A percentile compares a stretch with the other conserved stretches of the same genome.
These are phyloP conservation scores for Rhamnusium bicolor DNA, from an alignment of 2,888 invertebrate genomes.

Conservation along the genomic window DNA sequence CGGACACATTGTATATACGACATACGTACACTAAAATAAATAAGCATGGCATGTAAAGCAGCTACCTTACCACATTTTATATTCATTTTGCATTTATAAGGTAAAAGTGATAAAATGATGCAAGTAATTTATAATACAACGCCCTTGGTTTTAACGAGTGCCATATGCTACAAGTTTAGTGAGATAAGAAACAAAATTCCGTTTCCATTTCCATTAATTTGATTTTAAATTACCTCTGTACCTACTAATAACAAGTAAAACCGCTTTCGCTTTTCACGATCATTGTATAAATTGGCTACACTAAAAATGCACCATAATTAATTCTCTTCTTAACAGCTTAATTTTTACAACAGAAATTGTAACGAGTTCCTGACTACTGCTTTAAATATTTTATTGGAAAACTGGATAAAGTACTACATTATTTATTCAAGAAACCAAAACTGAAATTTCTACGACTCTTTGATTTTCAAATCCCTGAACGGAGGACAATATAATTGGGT, in stretches of 20 bases:
- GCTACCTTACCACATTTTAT: no score
- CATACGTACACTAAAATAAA: no score
- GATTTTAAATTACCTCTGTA: background rate
- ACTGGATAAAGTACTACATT: no score
- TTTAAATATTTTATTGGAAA: no score
- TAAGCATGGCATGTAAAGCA: no score
- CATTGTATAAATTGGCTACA: background rate
- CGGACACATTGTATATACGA: no score
- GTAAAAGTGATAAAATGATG: background rate
- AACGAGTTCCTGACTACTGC: no score
- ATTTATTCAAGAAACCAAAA: no score
- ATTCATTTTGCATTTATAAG: no score
- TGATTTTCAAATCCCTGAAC: no score
- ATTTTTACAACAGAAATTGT: background rate
- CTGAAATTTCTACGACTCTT: no score
- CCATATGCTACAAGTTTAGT: constrained; percentile 1
- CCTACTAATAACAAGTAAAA: constrained; percentile 3
- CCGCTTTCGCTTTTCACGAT: constrained; percentile 8
- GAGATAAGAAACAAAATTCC: background rate
- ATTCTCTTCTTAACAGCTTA: background rate
- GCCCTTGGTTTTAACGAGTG: constrained; percentile 2
- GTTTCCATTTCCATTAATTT: constrained; percentile 1
- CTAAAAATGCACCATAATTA: background rate
- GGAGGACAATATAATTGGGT: no score
- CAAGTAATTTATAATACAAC: background rate